These are phyloP conservation scores for Camponotus floridanus DNA, from an alignment of 1,140 invertebrate genomes.

Conservation along the genomic window DNA sequence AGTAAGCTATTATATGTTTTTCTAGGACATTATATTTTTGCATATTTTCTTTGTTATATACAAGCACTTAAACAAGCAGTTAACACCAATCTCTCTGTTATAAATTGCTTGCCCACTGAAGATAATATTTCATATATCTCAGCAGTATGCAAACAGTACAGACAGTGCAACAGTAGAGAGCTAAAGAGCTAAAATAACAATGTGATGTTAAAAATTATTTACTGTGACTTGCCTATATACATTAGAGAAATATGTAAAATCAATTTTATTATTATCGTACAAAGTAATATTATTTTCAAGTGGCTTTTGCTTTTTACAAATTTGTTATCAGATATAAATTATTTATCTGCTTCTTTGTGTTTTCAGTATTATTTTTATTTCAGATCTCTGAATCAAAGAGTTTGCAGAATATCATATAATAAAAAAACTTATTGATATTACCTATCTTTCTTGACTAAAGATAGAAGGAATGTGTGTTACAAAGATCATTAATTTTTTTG, in stretches of 20 bases:
- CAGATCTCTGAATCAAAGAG: slow-evolving; percentile 16
- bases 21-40: not conserved
- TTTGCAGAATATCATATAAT: not conserved
- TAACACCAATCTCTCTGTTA: not conserved
- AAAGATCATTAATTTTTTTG: not conserved
- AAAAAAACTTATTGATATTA: not conserved
- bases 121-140: not conserved
- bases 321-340: too few species aligned
- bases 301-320: not conserved
- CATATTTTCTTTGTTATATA: slow-evolving; percentile 34
- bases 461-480: not conserved
- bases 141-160: slow-evolving; percentile 12
- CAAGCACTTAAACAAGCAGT: not conserved
- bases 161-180: not conserved
- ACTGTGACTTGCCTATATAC: not conserved
- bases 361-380: not conserved
- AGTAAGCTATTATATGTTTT: too few species aligned
- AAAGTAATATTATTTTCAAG: not conserved
- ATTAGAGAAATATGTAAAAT: not conserved
- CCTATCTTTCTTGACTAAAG: not conserved
- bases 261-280: not conserved
- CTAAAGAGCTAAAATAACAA: not conserved
- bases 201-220: not conserved
- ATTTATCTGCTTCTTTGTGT: not conserved
- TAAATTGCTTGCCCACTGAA: slow-evolving; percentile 6